Percentiles rank a stretch among this genome's conserved stretches.
Conservation (phyloP, 2,888 invertebrate genomes). For the Acrocyrtus sp. region DNA sequence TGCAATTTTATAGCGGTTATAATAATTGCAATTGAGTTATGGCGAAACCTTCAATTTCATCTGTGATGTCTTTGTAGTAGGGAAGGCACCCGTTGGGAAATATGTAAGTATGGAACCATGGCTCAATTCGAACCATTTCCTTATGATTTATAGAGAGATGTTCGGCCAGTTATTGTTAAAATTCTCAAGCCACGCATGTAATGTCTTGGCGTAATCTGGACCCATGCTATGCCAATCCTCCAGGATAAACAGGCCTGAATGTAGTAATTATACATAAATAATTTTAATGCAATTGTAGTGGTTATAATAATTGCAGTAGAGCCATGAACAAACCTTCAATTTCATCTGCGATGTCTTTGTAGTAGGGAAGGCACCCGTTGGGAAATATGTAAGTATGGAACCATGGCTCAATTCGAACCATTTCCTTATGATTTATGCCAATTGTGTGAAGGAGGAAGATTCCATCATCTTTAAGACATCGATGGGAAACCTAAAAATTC, state of each 20-base stretch:
- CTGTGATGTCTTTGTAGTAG: slow-evolving; percentile 30
- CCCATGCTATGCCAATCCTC: slow-evolving; percentile 50
- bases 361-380: slow-evolving; percentile 40
- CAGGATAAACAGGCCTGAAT: slow-evolving; percentile 32
- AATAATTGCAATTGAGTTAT: too few relatives aligned
- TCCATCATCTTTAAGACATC: slow-evolving; percentile 48
- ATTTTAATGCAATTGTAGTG: too few relatives aligned
- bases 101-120: slow-evolving; percentile 47
- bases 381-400: slow-evolving; percentile 32
- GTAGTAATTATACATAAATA: too few relatives aligned
- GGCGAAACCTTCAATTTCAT: slow-evolving; percentile 23
- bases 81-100: slow-evolving; percentile 47
- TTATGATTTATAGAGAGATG: slow-evolving; percentile 32
- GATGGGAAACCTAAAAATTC: slow-evolving; percentile 36
- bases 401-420: slow-evolving; percentile 26
- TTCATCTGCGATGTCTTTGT: slow-evolving; percentile 23
- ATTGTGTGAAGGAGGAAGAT: slow-evolving; percentile 43
- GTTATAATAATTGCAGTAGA: too few relatives aligned
- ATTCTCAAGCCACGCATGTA: slow-evolving; percentile 40
- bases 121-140: slow-evolving; percentile 48
- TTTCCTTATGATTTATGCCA: slow-evolving; percentile 25
- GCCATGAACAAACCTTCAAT: slow-evolving; percentile 40
- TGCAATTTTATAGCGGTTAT: too few relatives aligned
- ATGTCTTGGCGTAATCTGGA: slow-evolving; percentile 27
- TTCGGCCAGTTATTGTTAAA: slow-evolving; percentile 35